These are phyloP conservation scores for Condylura cristata DNA, from an alignment of 2,113 vertebrate genomes.

Conservation along the genomic window DNA sequence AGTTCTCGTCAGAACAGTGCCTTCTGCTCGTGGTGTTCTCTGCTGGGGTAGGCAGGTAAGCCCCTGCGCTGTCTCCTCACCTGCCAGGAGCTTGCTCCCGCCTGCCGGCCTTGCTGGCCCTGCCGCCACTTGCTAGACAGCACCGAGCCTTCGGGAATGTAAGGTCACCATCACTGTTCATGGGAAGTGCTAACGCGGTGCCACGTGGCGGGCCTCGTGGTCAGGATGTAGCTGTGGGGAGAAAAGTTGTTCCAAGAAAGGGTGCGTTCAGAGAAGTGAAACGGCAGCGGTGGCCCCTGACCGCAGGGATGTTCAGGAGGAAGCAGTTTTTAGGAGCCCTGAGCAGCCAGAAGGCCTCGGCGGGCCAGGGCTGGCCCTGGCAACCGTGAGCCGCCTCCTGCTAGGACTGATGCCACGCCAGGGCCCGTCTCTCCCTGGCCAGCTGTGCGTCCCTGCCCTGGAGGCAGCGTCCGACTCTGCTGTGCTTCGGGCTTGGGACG, in stretches of 20 bases:
- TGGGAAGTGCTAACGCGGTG: not conserved
- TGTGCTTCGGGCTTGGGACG: not conserved
- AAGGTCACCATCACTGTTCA: not conserved
- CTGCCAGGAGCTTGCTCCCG: not conserved
- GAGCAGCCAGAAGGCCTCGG: accelerated
- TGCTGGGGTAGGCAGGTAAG: not conserved
- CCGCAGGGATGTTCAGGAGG: not conserved
- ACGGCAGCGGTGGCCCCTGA: not conserved
- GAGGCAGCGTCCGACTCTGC: not conserved
- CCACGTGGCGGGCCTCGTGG: not conserved
- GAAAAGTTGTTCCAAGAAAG: accelerated
- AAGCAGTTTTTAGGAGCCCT: not conserved
- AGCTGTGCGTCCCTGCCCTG: too few relatives aligned
- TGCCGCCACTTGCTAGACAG: not conserved
- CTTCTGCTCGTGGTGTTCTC: not conserved
- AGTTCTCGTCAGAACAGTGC: not conserved
- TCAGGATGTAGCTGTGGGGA: not conserved
- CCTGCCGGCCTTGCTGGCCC: accelerated
- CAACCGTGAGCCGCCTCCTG: not conserved
- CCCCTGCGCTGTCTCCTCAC: accelerated
- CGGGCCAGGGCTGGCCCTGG: not conserved
- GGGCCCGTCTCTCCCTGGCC: accelerated
- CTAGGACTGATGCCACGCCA: accelerated
- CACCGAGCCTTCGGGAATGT: not conserved
- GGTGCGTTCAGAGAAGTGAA: not conserved